Evolutionary conservation across 2,888 invertebrate genomes (phyloP), one percentile per base, ranked within the genome.

Genomic region (Lepidochitona cinerea): DNA sequence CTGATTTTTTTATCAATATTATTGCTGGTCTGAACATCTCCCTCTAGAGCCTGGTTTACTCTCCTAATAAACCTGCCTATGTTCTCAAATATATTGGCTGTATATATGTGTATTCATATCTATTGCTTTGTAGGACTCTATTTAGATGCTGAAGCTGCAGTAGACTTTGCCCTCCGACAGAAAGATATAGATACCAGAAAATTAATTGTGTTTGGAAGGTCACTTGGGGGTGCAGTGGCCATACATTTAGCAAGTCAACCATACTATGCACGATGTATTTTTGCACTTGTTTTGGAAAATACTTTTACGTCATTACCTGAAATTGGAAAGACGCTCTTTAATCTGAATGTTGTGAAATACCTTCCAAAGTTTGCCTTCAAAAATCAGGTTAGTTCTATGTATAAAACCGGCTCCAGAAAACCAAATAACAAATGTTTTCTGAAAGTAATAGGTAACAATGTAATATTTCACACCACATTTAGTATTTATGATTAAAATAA

Each of bases 241-340:
- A 95, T 97, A 80, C 96, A 97, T 91, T 92, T 97, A 75, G 95
- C 95, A 1, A 94, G 95, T 29, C 93, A 94, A 84, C 92, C 94
- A 26, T 94, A 95, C 81, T 96, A 95, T 90, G 92, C 94, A 52
- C 93, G 94, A 83, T 94, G 94, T 92, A 93, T 97, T 77, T 95
- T 96, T 94, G 96, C 95, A 81, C 91, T 97, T 77, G 93, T 98
- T 80, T 93, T 98, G 26, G 98, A 98, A 91, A 98, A 98, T 90
- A 97, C 97, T 2, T 98, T 98, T 88, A 97, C 97, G 4, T 96
- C 95, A 89, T 96, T 98, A 90, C 97, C 97, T 37, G 96, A 96
- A 79, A 97, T 98, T 94, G 97, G 96, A 26, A 93, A 94, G 83
- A 94, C 95, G 76, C 92, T 98, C 81, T 93, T 97, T 80, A 94